These are phyloP conservation scores for Poeciliopsis turneri DNA, from an alignment of 2,797 vertebrate genomes.

Conservation along the genomic window DNA sequence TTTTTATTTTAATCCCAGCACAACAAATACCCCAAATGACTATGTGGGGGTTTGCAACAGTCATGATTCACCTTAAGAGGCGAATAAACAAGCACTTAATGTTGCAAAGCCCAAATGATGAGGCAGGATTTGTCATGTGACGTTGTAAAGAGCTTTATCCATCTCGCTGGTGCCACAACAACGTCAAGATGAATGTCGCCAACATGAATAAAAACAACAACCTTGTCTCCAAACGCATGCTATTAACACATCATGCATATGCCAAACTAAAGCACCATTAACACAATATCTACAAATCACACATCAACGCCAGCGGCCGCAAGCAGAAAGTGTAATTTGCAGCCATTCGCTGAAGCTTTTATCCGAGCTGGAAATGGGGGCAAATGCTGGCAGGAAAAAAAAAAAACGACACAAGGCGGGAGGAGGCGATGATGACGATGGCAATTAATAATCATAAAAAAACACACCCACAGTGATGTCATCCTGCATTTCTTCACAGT, in stretches of 20 bases:
- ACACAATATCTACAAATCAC: constrained; percentile 39
- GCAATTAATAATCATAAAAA: constrained; percentile 38
- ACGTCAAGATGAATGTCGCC: constrained; percentile 1
- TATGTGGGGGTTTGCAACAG: background rate
- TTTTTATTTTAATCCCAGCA: background rate
- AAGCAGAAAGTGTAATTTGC: constrained; percentile 38
- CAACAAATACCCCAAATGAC: background rate
- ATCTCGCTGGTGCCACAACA: background rate
- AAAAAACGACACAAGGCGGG: background rate
- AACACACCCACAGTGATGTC: constrained; percentile 48
- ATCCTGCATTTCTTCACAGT: constrained; percentile 48
- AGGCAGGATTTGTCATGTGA: background rate
- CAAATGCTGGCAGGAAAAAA: constrained; percentile 27
- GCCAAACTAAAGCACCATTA: background rate
- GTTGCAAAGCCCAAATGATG: background rate
- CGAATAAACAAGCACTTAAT: background rate
- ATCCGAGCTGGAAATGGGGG: constrained; percentile 40
- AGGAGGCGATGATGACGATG: background rate
- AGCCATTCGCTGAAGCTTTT: constrained; percentile 38
- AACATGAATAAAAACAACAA: constrained; percentile 13
- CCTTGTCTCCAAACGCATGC: constrained; percentile 6
- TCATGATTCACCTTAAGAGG: background rate
- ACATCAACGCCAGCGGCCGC: constrained; percentile 26
- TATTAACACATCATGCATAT: constrained; percentile 27
- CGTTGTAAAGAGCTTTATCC: constrained; percentile 1